Percentiles rank a stretch among this genome's conserved stretches.
Conservation (phyloP, 64 coral and sea anemone genomes). For the Astreopora myriophthalma region DNA sequence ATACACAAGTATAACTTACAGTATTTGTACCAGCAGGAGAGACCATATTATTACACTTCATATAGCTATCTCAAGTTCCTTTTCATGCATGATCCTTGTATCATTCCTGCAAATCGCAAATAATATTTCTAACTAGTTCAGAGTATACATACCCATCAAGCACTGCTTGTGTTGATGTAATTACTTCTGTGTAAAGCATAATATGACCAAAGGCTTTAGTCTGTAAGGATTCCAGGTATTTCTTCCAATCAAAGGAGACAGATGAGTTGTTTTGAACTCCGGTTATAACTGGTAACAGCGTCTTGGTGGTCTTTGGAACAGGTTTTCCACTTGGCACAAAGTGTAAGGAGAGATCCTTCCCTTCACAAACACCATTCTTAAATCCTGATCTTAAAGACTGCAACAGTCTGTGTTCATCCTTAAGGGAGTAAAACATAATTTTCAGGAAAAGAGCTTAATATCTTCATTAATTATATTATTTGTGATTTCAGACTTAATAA, state of each 20-base stretch:
- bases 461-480: too few species aligned
- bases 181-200: slow-evolving; percentile 87
- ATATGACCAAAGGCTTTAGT: slow-evolving; percentile 78
- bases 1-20: too few species aligned
- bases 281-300: slow-evolving; percentile 63
- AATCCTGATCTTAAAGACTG: neutral
- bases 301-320: slow-evolving; percentile 35
- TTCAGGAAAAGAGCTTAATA: too few species aligned
- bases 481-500: too few species aligned
- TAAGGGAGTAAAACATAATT: neutral
- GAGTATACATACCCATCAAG: slow-evolving; percentile 68
- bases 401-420: slow-evolving; percentile 20
- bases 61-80: too few species aligned
- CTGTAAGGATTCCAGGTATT: slow-evolving; percentile 71
- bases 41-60: too few species aligned
- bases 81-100: too few species aligned
- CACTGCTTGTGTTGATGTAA: slow-evolving; percentile 88
- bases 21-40: too few species aligned
- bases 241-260: slow-evolving; percentile 57
- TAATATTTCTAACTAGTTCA: too few species aligned
- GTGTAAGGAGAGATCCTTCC: slow-evolving; percentile 72
- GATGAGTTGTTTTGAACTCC: neutral
- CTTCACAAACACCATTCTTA: slow-evolving; percentile 40
- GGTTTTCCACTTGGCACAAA: slow-evolving; percentile 63
- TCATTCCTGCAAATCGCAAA: too few species aligned